Evolutionary conservation across 1,140 invertebrate species (phyloP).

Genomic region (Oreohelix idahoensis): DNA sequence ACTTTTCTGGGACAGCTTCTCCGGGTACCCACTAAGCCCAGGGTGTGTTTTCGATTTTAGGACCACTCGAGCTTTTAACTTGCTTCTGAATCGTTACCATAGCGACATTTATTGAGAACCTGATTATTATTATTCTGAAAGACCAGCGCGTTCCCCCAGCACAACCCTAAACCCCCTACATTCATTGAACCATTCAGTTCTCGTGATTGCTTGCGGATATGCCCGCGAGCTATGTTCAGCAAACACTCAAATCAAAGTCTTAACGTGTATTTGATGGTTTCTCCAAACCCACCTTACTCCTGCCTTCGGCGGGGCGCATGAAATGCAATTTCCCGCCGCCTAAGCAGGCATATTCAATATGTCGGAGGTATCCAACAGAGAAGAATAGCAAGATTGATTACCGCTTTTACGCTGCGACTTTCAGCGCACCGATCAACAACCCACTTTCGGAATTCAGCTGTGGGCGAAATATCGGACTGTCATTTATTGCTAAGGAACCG

Average conservation of each 20-base stretch:
- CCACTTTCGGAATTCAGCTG: neutral
- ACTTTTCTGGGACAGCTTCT: neutral
- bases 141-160: neutral
- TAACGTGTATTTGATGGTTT: constrained; percentile 11
- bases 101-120: neutral
- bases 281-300: neutral
- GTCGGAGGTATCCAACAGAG: neutral
- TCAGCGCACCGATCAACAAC: neutral
- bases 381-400: constrained; percentile 11
- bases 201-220: neutral
- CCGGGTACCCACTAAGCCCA: neutral
- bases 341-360: constrained; percentile 22
- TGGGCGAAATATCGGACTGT: neutral
- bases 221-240: constrained; percentile 1
- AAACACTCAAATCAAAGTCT: constrained; percentile 12
- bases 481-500: neutral
- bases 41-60: neutral
- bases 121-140: neutral
- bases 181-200: neutral
- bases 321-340: constrained; percentile 1
- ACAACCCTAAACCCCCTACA: neutral
- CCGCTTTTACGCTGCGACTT: neutral
- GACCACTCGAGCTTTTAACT: neutral
- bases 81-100: neutral
- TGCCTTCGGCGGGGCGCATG: neutral